Evolutionary conservation across 1,140 invertebrate species (phyloP), one percentile per base, ranked within the genome.

Genomic region (Nymphalis io): DNA sequence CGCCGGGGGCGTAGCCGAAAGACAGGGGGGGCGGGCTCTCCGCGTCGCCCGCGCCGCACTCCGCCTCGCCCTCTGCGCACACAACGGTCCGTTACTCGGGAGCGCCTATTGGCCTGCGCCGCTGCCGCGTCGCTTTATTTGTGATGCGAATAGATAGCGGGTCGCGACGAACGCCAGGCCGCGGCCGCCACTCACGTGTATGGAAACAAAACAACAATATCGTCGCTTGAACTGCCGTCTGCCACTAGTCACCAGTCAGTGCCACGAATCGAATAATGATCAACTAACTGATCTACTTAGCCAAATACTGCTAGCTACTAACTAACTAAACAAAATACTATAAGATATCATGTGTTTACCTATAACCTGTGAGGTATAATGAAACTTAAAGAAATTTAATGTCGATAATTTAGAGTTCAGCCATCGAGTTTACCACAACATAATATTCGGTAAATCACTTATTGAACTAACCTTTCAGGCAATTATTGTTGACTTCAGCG

Each of bases 401-500:
- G 27, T 33, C 5, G 5, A 33, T 8, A 33, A 8, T 33, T 33
- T 8, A 5, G 10, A 8, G 27, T 33, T 33, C 10, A 5, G 27
- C 6, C 27, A 18, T n/a, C 44, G 46, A 5, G n/a, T 46, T 15
- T 46, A 8, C 1, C 16, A 18, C 16, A 6, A 39, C 11, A 42
- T 18, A 33, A 1, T 33, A 33, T 6, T 33, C 27, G 27, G 27
- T 33, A 12, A 20, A 51, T 20, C 46, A 21, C 46, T 27, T 12
- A 23, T 27, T 27, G 12, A 5, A 72, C 76, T 81, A 53, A 87
- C 85, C 85, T 84, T 86, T 88, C 20, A 76, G 15, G 65, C 70
- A 82, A 68, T 85, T 87, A 78, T 87, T 88, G 77, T 90, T 87
- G 57, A 88, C 81, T 65, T 90, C 88, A 3, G 82, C 83, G 42